These are phyloP conservation scores for Tiphia femorata DNA, from an alignment of 2,888 invertebrate species.

Conservation along the genomic window DNA sequence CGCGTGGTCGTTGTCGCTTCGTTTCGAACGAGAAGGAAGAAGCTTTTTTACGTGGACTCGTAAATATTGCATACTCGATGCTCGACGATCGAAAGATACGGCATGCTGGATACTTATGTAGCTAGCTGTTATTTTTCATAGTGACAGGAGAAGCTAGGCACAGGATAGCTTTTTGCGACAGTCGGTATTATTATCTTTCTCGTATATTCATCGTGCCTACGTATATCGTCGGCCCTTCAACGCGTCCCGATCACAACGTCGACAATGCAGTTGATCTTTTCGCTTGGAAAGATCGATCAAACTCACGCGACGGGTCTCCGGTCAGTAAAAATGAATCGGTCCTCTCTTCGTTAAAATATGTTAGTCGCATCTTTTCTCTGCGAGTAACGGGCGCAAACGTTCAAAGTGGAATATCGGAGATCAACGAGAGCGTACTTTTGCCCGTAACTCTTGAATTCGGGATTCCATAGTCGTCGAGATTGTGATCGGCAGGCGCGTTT, in stretches of 20 bases:
- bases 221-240: slow-evolving; percentile 47
- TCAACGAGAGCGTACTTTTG: too few relatives aligned
- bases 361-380: too few relatives aligned
- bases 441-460: too few relatives aligned
- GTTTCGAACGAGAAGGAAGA: slow-evolving; percentile 3
- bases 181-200: slow-evolving; percentile 42
- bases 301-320: neutral
- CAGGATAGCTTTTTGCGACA: slow-evolving; percentile 67
- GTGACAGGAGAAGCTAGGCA: slow-evolving; percentile 70
- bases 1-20: too few relatives aligned
- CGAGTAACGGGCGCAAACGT: too few relatives aligned
- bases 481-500: too few relatives aligned
- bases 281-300: too few relatives aligned
- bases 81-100: slow-evolving; percentile 39
- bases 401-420: too few relatives aligned
- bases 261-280: too few relatives aligned
- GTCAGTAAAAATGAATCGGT: neutral
- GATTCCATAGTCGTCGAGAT: too few relatives aligned
- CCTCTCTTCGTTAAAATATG: too few relatives aligned
- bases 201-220: slow-evolving; percentile 49
- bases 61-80: slow-evolving; percentile 28
- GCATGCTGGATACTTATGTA: slow-evolving; percentile 67
- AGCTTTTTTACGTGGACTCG: slow-evolving; percentile 14
- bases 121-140: slow-evolving; percentile 68
- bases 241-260: slow-evolving; percentile 36